Base-by-base conservation (phyloP, 2,888 invertebrate genomes). In the Scrobipalpa costella region DNA sequence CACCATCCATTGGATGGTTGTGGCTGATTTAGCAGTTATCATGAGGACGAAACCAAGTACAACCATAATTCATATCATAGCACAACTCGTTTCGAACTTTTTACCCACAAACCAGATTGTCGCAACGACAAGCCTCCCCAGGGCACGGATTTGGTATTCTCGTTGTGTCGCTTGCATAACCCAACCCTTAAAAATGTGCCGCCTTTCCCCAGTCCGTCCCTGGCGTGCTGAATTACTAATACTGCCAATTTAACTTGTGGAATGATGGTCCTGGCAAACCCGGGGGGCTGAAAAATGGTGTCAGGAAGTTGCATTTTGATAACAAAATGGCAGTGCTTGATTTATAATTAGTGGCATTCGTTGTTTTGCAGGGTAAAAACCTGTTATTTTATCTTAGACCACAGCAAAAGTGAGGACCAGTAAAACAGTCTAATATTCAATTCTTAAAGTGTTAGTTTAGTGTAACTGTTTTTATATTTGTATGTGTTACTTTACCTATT, bases 231-330 rank as follows among this genome's bases (percentile, higher is more conserved):
- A 67, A 71, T 71, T 70, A 68, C 61, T 70, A 62, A 71, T 67
- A 47, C 63, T 66, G 64, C 64, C 70, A 71, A 71, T 71, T 70
- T 70, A 71, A 71, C 69, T 71, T 71, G 64, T 44, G 64, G 61
- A 66, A 69, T 69, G 69, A 67, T 57, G 63, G 63, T 47, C 63
- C n/a, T 44, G 27, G 44, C 3, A 9, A 59, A n/a, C 33, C 21
- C 27, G 17, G 59, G 59, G 27, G 9, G 2, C 7, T 13, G 7
- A 44, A 59, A 59, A 59, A 59, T 21, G 44, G 21, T 59, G 17
- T 59, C n/a, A 59, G 55, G 7, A 6, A 21, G 34, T 13, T 59
- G 57, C 57, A 38, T 36, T 57, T 57, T 55, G 55, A 13, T 50
- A 40, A 15, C n/a, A 15, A 2, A 44, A 15, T 44, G n/a, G n/a